Evolutionary conservation across 1,140 invertebrate genomes (phyloP).

Genomic region (Drosophila lini): DNA sequence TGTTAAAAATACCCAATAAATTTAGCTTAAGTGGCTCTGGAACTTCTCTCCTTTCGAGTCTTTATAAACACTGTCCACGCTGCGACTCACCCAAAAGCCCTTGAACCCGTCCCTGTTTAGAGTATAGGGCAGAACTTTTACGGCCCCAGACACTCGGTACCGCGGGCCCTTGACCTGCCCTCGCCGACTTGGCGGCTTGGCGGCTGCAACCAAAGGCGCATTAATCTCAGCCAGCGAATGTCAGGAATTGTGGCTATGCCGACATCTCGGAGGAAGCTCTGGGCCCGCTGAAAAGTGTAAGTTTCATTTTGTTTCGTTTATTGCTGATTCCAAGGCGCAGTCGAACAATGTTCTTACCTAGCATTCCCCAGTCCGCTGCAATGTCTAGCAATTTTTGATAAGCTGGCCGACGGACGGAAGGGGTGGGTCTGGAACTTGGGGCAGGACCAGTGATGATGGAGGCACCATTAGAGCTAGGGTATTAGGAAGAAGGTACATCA

Average conservation of each 20-base stretch:
- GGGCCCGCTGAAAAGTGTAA: slow-evolving; percentile 71
- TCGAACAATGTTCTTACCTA: slow-evolving; percentile 67
- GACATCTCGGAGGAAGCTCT: slow-evolving; percentile 35
- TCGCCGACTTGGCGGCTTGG: slow-evolving; percentile 61
- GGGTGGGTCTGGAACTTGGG: background rate
- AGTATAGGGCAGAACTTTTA: slow-evolving; percentile 41
- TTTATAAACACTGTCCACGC: slow-evolving; percentile 2
- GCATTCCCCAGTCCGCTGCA: slow-evolving; percentile 58
- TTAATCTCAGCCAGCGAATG: slow-evolving; percentile 80
- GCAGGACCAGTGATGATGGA: slow-evolving; percentile 15
- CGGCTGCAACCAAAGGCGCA: slow-evolving; percentile 79
- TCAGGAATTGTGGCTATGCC: slow-evolving; percentile 82
- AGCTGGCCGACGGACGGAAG: slow-evolving; percentile 30
- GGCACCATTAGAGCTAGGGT: background rate
- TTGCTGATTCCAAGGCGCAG: slow-evolving; percentile 46
- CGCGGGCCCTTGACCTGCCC: slow-evolving; percentile 48
- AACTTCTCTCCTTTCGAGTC: background rate
- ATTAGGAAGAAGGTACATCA: background rate
- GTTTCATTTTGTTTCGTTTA: slow-evolving; percentile 78
- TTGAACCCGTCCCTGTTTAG: slow-evolving; percentile 33
- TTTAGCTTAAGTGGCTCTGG: background rate
- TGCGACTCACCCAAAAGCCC: background rate
- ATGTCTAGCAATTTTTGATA: slow-evolving; percentile 69
- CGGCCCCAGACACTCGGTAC: slow-evolving; percentile 40
- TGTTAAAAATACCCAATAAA: background rate